A percentile compares a stretch with the other conserved stretches of the same genome.
Conservation (phyloP, 2,888 invertebrate genomes). For the Ichneumoninae sp. region DNA sequence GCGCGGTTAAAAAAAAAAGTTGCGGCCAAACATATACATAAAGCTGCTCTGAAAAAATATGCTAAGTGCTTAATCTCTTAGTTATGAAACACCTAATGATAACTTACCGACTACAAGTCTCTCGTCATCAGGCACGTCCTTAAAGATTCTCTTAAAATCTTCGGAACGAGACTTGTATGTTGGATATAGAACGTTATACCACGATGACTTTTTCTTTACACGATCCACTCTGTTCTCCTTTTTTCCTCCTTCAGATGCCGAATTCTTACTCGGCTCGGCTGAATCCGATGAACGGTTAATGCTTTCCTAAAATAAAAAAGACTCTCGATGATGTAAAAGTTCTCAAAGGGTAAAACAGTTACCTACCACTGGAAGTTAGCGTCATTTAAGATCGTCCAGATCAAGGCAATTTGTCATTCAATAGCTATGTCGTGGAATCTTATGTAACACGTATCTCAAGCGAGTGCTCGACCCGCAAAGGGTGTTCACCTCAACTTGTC, state of each 20-base stretch:
- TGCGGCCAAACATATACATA: background rate
- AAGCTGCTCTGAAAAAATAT: background rate
- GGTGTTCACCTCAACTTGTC: background rate
- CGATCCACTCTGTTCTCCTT: constrained; percentile 85
- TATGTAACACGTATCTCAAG: background rate
- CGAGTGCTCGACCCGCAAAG: background rate
- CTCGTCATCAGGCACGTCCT: constrained; percentile 95
- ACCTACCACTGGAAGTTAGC: background rate
- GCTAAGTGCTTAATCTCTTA: background rate
- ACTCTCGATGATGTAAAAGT: background rate
- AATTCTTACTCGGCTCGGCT: constrained; percentile 76
- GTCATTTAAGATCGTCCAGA: background rate
- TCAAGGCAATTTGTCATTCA: background rate
- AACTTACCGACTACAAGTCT: constrained; percentile 94
- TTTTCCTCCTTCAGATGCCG: constrained; percentile 76
- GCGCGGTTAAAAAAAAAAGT: background rate
- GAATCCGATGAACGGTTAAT: constrained; percentile 82
- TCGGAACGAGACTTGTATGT: constrained; percentile 97
- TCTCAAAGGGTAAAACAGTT: background rate
- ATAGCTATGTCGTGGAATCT: background rate
- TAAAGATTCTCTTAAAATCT: constrained; percentile 96
- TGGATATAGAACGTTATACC: constrained; percentile 94
- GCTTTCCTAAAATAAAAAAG: constrained; percentile 74
- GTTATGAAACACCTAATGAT: background rate
- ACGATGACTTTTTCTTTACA: constrained; percentile 91